Percentiles rank a stretch among this genome's conserved stretches.
phyloP scores from a whole-genome alignment of 2,797 vertebrate species.

The Sebastes jordani region DNA sequence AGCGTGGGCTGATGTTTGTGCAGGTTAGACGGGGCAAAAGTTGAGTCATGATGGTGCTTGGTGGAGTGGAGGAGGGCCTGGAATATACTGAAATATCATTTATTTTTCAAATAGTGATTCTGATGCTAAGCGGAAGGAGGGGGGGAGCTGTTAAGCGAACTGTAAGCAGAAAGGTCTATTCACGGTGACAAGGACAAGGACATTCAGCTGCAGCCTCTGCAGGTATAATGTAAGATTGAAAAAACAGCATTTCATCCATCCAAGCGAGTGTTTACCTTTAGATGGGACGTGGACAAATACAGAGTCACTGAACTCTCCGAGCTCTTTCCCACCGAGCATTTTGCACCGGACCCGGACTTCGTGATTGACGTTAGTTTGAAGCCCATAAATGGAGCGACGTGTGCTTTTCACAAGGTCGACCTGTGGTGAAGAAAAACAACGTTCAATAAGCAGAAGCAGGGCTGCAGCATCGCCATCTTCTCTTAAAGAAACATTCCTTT shows the following conservation, averaged over 20 bases:
- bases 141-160: background rate
- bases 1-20: no score
- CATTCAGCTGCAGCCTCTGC: background rate
- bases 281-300: constrained; percentile 77
- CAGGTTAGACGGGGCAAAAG: background rate
- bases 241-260: background rate
- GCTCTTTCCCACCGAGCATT: constrained; percentile 81
- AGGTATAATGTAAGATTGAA: background rate
- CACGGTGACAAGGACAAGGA: background rate
- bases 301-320: constrained; percentile 90
- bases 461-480: background rate
- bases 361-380: constrained; percentile 86
- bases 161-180: background rate
- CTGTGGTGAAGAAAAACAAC: constrained; percentile 74
- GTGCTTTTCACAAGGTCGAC: constrained; percentile 76
- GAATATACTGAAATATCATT: background rate
- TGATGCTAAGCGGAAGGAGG: background rate
- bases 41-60: background rate
- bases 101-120: background rate
- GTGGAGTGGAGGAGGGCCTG: background rate
- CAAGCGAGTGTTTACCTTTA: constrained; percentile 66
- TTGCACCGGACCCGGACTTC: constrained; percentile 89
- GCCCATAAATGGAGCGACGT: constrained; percentile 85
- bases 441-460: background rate
- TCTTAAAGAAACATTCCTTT: background rate